phyloP scores from a whole-genome alignment of 2,888 invertebrate species.

The Dolomedes plantarius region DNA sequence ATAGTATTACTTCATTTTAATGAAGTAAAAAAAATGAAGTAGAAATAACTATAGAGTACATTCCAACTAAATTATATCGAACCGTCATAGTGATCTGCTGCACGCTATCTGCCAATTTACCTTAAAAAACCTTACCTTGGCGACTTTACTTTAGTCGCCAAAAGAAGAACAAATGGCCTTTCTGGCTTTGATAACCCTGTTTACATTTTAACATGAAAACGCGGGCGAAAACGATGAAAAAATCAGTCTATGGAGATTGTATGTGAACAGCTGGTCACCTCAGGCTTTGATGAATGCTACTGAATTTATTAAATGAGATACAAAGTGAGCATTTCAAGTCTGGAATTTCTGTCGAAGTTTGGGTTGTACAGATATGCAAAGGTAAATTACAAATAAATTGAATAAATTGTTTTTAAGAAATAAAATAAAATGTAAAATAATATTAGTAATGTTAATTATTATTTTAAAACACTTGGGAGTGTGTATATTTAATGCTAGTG shows the following conservation, averaged over 20 bases:
- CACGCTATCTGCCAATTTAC: neutral
- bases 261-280: no score
- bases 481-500: no score
- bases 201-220: slow-evolving; percentile 10
- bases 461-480: no score
- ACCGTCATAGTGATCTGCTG: neutral
- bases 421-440: no score
- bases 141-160: neutral
- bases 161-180: neutral
- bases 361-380: no score
- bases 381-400: no score
- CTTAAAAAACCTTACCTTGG: neutral
- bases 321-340: no score
- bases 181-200: neutral
- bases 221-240: neutral
- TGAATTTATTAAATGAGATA: no score
- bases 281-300: no score
- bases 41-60: neutral
- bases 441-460: no score
- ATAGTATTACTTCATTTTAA: neutral
- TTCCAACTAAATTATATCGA: neutral
- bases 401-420: no score
- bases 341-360: no score
- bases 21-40: neutral
- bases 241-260: neutral